Evolutionary conservation across 2,113 vertebrate genomes (phyloP).

Genomic region (Ondatra zibethicus): DNA sequence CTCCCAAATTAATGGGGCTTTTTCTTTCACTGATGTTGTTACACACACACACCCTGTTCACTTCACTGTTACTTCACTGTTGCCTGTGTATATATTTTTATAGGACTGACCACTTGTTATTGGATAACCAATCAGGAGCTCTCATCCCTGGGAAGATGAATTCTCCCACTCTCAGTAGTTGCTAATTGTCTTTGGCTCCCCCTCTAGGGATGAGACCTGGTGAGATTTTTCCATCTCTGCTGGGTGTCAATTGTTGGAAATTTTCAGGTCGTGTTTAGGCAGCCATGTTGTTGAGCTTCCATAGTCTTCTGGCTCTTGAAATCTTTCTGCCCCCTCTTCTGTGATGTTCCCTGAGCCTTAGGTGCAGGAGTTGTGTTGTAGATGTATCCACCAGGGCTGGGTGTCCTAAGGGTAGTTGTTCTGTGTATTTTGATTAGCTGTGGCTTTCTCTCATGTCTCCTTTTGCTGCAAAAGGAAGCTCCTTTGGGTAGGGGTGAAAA

Average conservation of each 20-base stretch:
- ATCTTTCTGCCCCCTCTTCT: not conserved
- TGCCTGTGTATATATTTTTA: not conserved
- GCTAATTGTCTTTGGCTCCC: not conserved
- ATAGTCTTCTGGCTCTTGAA: not conserved
- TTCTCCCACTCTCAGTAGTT: not conserved
- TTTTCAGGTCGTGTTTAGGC: not conserved
- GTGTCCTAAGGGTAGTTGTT: no score
- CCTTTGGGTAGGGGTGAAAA: not conserved
- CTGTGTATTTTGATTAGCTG: not conserved
- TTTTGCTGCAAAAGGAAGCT: not conserved
- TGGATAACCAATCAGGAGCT: not conserved
- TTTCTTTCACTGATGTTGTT: not conserved
- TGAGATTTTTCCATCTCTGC: not conserved
- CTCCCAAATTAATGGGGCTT: not conserved
- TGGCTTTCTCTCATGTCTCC: not conserved
- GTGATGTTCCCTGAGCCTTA: not conserved
- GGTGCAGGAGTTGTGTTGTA: not conserved
- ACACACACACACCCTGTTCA: not conserved
- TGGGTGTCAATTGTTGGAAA: not conserved
- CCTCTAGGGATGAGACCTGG: not conserved
- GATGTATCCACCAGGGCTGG: not conserved
- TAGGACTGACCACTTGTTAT: not conserved
- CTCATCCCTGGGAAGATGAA: not conserved
- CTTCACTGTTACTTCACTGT: not conserved
- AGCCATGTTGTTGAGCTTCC: not conserved